Evolutionary conservation across 2,113 vertebrate genomes (phyloP).

Genomic region (Bettongia penicillata): DNA sequence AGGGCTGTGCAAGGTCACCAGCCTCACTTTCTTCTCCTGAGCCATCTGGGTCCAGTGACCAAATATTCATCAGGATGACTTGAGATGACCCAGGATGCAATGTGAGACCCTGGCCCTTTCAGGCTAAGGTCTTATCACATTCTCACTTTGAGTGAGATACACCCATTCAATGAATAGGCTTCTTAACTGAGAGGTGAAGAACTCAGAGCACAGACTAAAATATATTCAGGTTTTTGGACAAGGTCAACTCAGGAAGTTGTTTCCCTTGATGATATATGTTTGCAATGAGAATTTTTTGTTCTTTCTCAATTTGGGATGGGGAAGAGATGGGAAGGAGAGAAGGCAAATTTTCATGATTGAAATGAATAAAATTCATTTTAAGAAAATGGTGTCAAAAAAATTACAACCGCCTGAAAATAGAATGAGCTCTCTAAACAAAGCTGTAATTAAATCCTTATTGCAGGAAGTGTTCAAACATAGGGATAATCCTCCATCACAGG

Average conservation of each 20-base stretch:
- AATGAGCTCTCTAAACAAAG: not conserved
- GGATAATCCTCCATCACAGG: not conserved
- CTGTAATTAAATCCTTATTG: not conserved
- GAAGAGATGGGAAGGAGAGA: not conserved
- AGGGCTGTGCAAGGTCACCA: too few species aligned
- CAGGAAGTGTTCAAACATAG: not conserved
- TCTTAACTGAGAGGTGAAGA: not conserved
- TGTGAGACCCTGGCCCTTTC: too few species aligned
- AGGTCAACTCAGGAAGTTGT: not conserved
- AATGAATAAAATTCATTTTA: not conserved
- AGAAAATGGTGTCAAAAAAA: not conserved
- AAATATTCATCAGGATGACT: too few species aligned
- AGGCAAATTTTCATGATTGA: not conserved
- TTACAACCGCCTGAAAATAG: not conserved
- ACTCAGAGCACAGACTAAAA: not conserved
- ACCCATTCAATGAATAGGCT: not conserved
- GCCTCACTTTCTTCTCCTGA: too few species aligned
- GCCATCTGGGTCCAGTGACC: too few species aligned
- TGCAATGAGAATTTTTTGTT: not conserved
- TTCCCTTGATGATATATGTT: not conserved
- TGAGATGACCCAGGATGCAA: too few species aligned
- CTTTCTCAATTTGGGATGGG: not conserved
- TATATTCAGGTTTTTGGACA: not conserved
- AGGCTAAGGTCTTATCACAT: too few species aligned
- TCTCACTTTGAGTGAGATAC: too few species aligned